Evolutionary conservation across 1,140 invertebrate species (phyloP), one percentile per base, ranked within the genome.

Genomic region (Idris sp.): DNA sequence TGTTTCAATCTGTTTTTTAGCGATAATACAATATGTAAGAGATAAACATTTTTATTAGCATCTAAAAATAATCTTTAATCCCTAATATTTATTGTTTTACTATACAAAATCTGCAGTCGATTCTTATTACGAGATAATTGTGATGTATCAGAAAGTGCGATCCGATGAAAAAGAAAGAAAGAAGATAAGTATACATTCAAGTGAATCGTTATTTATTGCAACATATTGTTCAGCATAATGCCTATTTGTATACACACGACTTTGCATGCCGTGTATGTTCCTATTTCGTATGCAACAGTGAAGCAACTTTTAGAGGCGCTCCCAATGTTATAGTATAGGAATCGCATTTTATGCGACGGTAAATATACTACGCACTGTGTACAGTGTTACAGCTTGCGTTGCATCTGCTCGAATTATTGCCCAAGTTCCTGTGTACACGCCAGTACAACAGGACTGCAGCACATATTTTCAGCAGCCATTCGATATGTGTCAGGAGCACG

Each of bases 261-360:
- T 53, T 53, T 74, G 48, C 43, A 61, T 67, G 33, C 61, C 54
- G 62, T 56, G 62, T 62, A 44, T 64, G 49, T 64, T 64, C 18
- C 56, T 16, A 68, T 75, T 75, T 75, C 51, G 64, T 44, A 75
- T 69, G 73, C 58, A 75, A 64, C 43, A 64, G 41, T 56, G 38
- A 51, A 49, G 43, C 13, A 69, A 75, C 58, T 75, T 75, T 75
- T 59, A 19, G 62, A 74, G n/a, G n/a, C n/a, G 56, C 58, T 26
- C 16, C 40, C 49, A 28, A 68, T 74, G 72, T 64, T 74, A 68
- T 67, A n/a, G n/a, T n/a, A 74, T 68, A 74, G 72, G 49, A 64
- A 74, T 74, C 62, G 72, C 56, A 69, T 75, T 75, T 75, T 75
- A 75, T 75, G 59, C 64, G 64, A 69, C 64, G 58, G 64, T 58